Conservation (phyloP, 2,797 vertebrate genomes). For the Onychomys arenicola region DNA sequence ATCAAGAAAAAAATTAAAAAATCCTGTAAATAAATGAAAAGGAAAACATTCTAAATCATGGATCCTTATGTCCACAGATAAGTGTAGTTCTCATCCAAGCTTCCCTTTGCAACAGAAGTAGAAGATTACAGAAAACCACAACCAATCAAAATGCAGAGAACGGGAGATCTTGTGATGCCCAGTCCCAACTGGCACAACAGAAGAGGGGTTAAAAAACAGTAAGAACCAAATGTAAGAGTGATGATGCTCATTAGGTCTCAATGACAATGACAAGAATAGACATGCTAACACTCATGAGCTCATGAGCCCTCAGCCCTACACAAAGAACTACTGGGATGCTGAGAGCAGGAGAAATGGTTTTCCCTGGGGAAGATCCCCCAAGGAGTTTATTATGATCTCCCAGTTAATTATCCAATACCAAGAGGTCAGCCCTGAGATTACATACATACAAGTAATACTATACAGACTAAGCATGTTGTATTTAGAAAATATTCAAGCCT, state of each 20-base stretch:
- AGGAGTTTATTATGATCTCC: background rate
- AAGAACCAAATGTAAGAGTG: background rate
- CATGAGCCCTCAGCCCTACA: background rate
- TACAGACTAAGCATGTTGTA: background rate
- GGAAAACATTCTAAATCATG: background rate
- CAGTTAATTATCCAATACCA: background rate
- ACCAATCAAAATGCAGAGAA: background rate
- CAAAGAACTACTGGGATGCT: background rate
- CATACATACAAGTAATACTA: background rate
- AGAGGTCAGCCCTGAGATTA: background rate
- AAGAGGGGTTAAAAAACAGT: background rate
- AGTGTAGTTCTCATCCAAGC: background rate
- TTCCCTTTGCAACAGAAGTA: background rate
- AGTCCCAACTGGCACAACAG: background rate
- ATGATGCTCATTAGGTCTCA: background rate
- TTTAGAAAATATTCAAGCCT: background rate
- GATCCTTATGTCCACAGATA: background rate
- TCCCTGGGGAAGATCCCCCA: background rate
- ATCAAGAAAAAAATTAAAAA: background rate
- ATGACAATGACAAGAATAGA: background rate
- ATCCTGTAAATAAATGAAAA: background rate
- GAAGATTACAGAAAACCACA: background rate
- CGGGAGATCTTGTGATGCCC: background rate
- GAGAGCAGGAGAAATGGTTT: background rate
- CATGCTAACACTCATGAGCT: background rate